A percentile compares a stretch with the other conserved stretches of the same genome.
phyloP scores from a whole-genome alignment of 2,888 invertebrate species.

The Meghimatium bilineatum region DNA sequence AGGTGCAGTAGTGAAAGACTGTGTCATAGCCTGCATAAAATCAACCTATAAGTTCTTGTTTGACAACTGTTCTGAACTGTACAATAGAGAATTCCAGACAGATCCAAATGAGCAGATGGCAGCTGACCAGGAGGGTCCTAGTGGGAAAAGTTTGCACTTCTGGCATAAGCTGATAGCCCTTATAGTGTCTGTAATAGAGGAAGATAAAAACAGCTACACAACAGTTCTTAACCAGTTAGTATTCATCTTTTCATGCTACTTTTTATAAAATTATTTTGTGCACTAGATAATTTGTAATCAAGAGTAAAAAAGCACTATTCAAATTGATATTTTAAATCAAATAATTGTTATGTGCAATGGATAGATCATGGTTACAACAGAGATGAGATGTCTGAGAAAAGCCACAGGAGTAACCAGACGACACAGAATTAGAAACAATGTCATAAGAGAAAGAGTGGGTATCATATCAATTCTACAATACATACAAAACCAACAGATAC shows the following conservation, averaged over 20 bases:
- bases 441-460: no score
- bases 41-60: slow-evolving; percentile 99
- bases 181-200: slow-evolving; percentile 98
- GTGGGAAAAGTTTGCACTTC: slow-evolving; percentile 92
- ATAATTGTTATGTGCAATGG: no score
- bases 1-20: slow-evolving; percentile 98
- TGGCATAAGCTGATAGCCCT: slow-evolving; percentile 98
- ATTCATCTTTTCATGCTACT: neutral
- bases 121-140: slow-evolving; percentile 81
- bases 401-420: no score
- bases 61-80: slow-evolving; percentile 98
- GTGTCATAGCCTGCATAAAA: slow-evolving; percentile 98
- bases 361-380: no score
- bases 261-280: no score
- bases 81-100: slow-evolving; percentile 81
- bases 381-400: no score
- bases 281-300: no score
- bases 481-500: no score
- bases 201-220: slow-evolving; percentile 98
- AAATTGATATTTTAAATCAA: no score
- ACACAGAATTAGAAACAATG: no score
- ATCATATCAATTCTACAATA: no score
- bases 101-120: slow-evolving; percentile 63
- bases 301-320: no score
- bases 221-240: slow-evolving; percentile 93